These are phyloP conservation scores for Platerodrilus igneus DNA, from an alignment of 2,888 invertebrate genomes.

Conservation along the genomic window DNA sequence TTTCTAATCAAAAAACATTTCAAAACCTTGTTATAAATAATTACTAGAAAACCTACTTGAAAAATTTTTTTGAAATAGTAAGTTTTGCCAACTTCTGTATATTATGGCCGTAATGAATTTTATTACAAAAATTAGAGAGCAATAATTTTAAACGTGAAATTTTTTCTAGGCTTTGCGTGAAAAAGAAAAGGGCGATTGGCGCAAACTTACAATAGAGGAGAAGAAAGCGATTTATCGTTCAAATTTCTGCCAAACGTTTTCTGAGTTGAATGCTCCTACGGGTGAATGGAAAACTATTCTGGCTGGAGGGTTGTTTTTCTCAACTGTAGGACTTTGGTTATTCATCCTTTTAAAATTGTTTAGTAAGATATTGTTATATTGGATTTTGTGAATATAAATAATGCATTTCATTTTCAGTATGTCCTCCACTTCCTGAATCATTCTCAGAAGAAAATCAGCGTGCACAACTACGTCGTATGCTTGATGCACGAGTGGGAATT, in stretches of 20 bases:
- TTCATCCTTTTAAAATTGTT: slow-evolving; percentile 56
- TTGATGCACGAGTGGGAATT: slow-evolving; percentile 55
- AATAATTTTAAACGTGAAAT: too few species aligned
- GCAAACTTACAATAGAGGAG: slow-evolving; percentile 60
- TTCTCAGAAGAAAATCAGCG: slow-evolving; percentile 57
- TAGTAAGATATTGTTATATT: slow-evolving; percentile 49
- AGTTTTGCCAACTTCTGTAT: too few species aligned
- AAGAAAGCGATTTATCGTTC: slow-evolving; percentile 67
- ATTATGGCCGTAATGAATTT: too few species aligned
- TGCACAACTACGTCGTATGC: slow-evolving; percentile 57
- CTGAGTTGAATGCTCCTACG: slow-evolving; percentile 62
- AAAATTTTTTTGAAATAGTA: too few species aligned
- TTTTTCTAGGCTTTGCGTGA: slow-evolving; percentile 52
- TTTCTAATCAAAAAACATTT: too few species aligned
- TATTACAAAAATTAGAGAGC: too few species aligned
- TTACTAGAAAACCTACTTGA: too few species aligned
- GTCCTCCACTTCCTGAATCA: slow-evolving; percentile 49
- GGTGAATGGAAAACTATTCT: slow-evolving; percentile 61
- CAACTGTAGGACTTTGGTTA: slow-evolving; percentile 59
- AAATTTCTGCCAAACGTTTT: slow-evolving; percentile 65
- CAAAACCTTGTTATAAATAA: too few species aligned
- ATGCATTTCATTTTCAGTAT: slow-evolving; percentile 32
- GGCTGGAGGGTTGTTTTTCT: slow-evolving; percentile 48
- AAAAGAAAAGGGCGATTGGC: slow-evolving; percentile 74
- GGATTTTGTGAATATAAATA: background rate